These are phyloP conservation scores for Lamellibrachia satsuma DNA, from an alignment of 2,888 invertebrate species.

Conservation along the genomic window DNA sequence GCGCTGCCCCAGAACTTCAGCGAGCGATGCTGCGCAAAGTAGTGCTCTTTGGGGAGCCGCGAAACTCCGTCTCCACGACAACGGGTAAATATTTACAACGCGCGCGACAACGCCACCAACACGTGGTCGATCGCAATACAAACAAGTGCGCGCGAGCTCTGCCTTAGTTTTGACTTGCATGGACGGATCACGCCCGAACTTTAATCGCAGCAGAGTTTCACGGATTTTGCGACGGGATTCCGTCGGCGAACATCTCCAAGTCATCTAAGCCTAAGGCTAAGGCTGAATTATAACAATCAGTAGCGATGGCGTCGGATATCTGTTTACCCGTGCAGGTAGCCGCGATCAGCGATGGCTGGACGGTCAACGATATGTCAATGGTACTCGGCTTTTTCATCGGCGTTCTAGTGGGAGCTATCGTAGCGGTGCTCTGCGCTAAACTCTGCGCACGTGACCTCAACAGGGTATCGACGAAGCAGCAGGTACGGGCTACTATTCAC, in stretches of 20 bases:
- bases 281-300: no score
- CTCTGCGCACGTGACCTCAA: conserved; percentile 51
- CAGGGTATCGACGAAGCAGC: conserved; percentile 35
- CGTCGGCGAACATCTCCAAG: not conserved
- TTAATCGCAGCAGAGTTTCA: not conserved
- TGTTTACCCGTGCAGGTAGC: not conserved
- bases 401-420: conserved; percentile 49
- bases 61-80: not conserved
- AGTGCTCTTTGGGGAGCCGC: not conserved
- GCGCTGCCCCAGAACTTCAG: not conserved
- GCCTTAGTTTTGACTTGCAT: not conserved
- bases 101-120: not conserved
- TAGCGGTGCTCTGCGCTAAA: conserved; percentile 51
- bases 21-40: not conserved
- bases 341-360: not conserved
- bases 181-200: not conserved
- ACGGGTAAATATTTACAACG: conserved; percentile 5
- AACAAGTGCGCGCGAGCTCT: not conserved
- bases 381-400: conserved; percentile 57
- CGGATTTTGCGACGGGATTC: not conserved
- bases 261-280: no score
- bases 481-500: not conserved
- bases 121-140: not conserved
- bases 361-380: conserved; percentile 46
- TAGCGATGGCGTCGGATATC: not conserved